phyloP scores from a whole-genome alignment of 2,888 invertebrate species.

The Tiliacea citrago region DNA sequence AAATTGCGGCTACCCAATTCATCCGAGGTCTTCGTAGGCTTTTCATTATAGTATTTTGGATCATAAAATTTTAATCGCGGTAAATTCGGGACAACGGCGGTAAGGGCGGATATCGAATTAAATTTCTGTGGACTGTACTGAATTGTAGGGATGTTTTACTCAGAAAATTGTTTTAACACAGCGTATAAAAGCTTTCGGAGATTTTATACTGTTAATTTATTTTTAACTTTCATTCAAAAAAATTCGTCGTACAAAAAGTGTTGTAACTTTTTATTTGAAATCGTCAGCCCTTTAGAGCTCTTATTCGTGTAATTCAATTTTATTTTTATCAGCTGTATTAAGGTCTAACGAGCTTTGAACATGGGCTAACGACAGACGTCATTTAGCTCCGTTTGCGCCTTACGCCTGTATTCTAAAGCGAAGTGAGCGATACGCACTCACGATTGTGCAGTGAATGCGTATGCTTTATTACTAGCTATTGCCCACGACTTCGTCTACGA shows the following conservation, averaged over 20 bases:
- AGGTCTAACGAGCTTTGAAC: conserved; percentile 52
- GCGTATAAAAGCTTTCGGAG: conserved; percentile 24
- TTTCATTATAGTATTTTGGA: conserved; percentile 66
- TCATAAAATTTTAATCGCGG: conserved; percentile 68
- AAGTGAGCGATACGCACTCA: conserved; percentile 4
- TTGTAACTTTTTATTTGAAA: conserved; percentile 54
- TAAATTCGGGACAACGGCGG: conserved; percentile 53
- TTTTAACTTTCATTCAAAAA: conserved; percentile 6
- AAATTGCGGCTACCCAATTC: conserved; percentile 66
- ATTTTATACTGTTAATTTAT: conserved; percentile 13
- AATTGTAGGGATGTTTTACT: conserved; percentile 34
- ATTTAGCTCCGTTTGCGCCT: conserved; percentile 46
- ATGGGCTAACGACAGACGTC: conserved; percentile 57
- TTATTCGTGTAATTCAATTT: conserved; percentile 53
- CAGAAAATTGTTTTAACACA: conserved; percentile 32
- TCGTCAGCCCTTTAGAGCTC: conserved; percentile 34
- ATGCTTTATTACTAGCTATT: too few relatives aligned
- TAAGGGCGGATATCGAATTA: conserved; percentile 62
- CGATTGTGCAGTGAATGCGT: not conserved
- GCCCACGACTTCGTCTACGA: too few relatives aligned
- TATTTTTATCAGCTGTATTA: conserved; percentile 59
- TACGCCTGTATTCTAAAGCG: conserved; percentile 28
- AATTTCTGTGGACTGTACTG: conserved; percentile 48
- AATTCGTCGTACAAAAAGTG: conserved; percentile 9
- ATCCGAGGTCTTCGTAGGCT: conserved; percentile 56